A percentile compares a stretch with the other conserved stretches of the same genome.
phyloP scores from a whole-genome alignment of 2,888 invertebrate species.

The Plagiodera versicolora region DNA sequence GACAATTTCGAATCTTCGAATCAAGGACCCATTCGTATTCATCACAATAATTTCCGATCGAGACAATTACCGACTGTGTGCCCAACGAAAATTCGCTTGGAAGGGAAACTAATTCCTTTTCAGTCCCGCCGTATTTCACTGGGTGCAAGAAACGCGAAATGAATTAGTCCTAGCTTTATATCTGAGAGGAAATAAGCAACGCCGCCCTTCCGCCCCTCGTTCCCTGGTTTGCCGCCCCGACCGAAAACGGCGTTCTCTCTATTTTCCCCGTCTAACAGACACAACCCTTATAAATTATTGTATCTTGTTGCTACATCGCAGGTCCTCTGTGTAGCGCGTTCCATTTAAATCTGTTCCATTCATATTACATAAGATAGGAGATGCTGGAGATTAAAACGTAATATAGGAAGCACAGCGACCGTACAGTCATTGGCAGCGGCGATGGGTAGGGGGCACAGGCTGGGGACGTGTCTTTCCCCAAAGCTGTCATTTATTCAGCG shows the following conservation, averaged over 20 bases:
- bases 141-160: neutral
- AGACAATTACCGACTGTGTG: no score
- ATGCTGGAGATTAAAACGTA: constrained; percentile 31
- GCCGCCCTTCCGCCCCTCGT: neutral
- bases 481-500: neutral
- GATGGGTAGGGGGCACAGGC: constrained; percentile 18
- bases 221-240: no score
- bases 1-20: no score
- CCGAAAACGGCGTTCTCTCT: neutral
- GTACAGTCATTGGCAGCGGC: constrained; percentile 20
- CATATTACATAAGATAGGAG: constrained; percentile 31
- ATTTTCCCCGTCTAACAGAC: neutral
- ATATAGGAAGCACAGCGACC: constrained; percentile 21
- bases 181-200: neutral
- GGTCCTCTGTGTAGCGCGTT: constrained; percentile 24
- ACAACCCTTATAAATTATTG: constrained; percentile 27
- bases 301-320: constrained; percentile 23
- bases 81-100: neutral
- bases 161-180: constrained; percentile 1
- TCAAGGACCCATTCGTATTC: no score
- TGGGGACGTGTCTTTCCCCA: neutral
- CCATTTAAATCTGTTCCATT: constrained; percentile 32
- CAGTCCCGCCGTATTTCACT: neutral
- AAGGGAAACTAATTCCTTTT: neutral
- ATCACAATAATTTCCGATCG: no score